Base-by-base conservation (phyloP, 2,113 vertebrate genomes). In the Gallinago media region DNA sequence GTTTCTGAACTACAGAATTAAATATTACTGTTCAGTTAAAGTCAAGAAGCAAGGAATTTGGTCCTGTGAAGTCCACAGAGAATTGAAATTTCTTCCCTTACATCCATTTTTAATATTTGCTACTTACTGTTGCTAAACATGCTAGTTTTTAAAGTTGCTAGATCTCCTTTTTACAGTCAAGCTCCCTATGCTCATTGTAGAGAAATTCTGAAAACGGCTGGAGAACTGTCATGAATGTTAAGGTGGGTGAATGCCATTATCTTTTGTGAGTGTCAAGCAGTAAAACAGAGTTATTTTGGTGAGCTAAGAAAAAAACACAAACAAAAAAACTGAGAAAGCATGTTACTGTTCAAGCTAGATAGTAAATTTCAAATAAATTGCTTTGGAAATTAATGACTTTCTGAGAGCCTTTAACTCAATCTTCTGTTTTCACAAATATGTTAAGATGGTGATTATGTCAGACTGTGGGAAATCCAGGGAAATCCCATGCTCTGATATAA, bases 131-230 rank as follows among this genome's bases (percentile, higher is more conserved):
- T 66, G 12, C 34, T 67, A n/a, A 54, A 40, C 11, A 2, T 26
- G 15, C 6, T 1, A 49, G 8, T 19, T 75, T 59, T 40, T 36
- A 5, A 34, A 54, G 15, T 17, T 19, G 12, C 3, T 21, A 1
- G 9, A 9, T 34, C 4, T 77, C 19, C 27, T 70, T 0, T 56
- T 74, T 52, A 10, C 8, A 22, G 5, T 72, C 32, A 40, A 73
- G 26, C 40, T 40, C 15, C 8, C 3, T 3, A 0, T 29, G 21
- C 5, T 90, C 4, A 1, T 16, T 79, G 44, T 11, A 72, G 56
- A 63, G 62, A 68, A 75, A 47, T 55, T 27, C 22, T n/a, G 16
- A 36, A 74, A 89, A 67, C 4, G 63, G 34, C 15, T 67, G 56
- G 29, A 32, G 78, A 82, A 61, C 31, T 3, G 11, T 44, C 5